A percentile compares a stretch with the other conserved stretches of the same genome.
These are phyloP conservation scores for Tryphoninae sp. DNA, from an alignment of 2,888 invertebrate species.

Conservation along the genomic window DNA sequence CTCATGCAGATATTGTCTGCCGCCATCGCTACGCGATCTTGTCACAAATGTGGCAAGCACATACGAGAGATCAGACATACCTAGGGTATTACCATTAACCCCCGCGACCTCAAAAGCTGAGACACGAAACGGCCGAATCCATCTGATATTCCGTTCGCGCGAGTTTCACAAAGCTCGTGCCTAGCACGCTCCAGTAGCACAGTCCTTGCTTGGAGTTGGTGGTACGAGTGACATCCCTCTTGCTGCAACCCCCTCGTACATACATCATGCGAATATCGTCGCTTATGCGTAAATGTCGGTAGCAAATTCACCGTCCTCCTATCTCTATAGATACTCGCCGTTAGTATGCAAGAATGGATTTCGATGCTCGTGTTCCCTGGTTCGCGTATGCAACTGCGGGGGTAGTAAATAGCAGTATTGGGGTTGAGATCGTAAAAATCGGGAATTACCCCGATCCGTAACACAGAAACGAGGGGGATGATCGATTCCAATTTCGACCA, in stretches of 20 bases:
- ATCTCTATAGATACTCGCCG: slow-evolving; percentile 7
- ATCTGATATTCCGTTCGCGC: slow-evolving; percentile 66
- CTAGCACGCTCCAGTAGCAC: slow-evolving; percentile 26
- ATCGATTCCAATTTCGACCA: no score
- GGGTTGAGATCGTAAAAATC: no score
- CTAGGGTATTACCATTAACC: slow-evolving; percentile 69
- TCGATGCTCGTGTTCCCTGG: slow-evolving; percentile 1
- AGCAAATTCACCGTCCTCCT: slow-evolving; percentile 16
- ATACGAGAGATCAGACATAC: slow-evolving; percentile 68
- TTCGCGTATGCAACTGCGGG: not conserved
- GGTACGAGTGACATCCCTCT: slow-evolving; percentile 28
- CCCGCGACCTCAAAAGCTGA: slow-evolving; percentile 67
- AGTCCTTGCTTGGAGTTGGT: not conserved
- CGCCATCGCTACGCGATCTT: slow-evolving; percentile 70
- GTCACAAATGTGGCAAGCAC: slow-evolving; percentile 69
- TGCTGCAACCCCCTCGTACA: not conserved
- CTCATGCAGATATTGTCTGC: slow-evolving; percentile 49
- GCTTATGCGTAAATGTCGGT: slow-evolving; percentile 22
- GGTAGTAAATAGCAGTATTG: no score
- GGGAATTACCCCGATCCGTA: no score
- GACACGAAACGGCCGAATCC: slow-evolving; percentile 62
- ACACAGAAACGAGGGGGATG: no score
- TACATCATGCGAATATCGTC: slow-evolving; percentile 6
- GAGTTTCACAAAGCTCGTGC: slow-evolving; percentile 60
- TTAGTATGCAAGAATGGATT: slow-evolving; percentile 49